Evolutionary conservation across 2,888 invertebrate genomes (phyloP).

Genomic region (Dryomyza anilis): DNA sequence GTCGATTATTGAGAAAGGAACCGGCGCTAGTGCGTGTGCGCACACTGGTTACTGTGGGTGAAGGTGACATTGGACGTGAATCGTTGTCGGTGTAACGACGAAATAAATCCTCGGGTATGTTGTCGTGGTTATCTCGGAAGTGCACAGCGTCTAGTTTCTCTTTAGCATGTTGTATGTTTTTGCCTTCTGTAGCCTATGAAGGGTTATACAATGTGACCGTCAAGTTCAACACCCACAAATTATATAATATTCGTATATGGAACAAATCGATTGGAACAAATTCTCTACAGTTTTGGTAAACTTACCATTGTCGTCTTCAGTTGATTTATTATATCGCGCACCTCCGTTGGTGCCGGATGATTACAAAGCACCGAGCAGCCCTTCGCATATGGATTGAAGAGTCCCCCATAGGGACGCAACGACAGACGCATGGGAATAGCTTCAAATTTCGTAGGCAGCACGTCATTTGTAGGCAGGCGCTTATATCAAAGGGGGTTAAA

Average conservation of each 20-base stretch:
- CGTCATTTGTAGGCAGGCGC: constrained; percentile 40
- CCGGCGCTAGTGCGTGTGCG: constrained; percentile 72
- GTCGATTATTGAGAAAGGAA: constrained; percentile 62
- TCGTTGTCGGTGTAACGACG: constrained; percentile 84
- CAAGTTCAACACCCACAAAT: too few species aligned
- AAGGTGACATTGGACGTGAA: constrained; percentile 80
- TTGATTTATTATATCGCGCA: constrained; percentile 73
- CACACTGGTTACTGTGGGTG: constrained; percentile 76
- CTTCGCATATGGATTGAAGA: constrained; percentile 81
- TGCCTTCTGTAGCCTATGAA: constrained; percentile 43
- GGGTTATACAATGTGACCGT: too few species aligned
- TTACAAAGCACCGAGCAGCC: constrained; percentile 84
- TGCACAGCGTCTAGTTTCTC: constrained; percentile 28
- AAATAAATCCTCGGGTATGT: constrained; percentile 77
- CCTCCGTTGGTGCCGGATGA: constrained; percentile 78
- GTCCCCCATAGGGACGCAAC: constrained; percentile 77
- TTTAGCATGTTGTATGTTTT: constrained; percentile 37
- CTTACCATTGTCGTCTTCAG: constrained; percentile 74
- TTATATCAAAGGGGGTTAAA: constrained; percentile 1
- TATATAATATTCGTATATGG: neutral
- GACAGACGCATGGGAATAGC: constrained; percentile 75
- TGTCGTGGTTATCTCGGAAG: constrained; percentile 61
- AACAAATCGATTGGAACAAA: neutral
- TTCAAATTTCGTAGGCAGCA: constrained; percentile 61
- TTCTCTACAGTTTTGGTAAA: neutral